These are phyloP conservation scores for Nasonia oneida DNA, from an alignment of 2,888 invertebrate genomes.

Conservation along the genomic window DNA sequence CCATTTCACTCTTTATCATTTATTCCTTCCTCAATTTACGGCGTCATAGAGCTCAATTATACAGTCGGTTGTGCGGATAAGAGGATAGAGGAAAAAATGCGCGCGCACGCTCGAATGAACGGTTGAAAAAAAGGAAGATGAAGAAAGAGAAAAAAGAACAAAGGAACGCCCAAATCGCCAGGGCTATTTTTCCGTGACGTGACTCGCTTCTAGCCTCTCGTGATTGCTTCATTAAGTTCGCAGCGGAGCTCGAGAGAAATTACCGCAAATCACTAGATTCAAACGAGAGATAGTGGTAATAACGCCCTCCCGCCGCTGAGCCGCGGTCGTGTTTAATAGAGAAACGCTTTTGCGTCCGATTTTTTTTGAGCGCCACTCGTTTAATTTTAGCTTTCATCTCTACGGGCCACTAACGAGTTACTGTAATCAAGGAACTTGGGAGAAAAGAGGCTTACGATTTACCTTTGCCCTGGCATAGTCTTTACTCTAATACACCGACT, in stretches of 20 bases:
- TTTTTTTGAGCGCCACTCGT: neutral
- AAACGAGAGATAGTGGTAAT: constrained; percentile 32
- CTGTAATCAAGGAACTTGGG: neutral
- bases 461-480: neutral
- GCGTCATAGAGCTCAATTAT: constrained; percentile 8
- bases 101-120: neutral
- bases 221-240: constrained; percentile 47
- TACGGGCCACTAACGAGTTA: neutral
- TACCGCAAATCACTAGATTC: constrained; percentile 47
- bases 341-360: constrained; percentile 3
- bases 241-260: neutral
- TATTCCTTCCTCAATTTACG: constrained; percentile 26
- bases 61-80: neutral
- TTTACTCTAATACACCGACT: no score
- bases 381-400: constrained; percentile 2
- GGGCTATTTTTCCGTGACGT: neutral
- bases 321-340: neutral
- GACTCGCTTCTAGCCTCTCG: neutral
- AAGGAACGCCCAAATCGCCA: neutral
- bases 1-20: neutral
- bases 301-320: neutral
- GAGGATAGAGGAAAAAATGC: neutral
- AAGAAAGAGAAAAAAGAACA: neutral
- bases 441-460: neutral
- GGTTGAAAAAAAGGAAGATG: no score